Base-by-base conservation (phyloP, 1,140 invertebrate species). In the Zaprionus ornatus region DNA sequence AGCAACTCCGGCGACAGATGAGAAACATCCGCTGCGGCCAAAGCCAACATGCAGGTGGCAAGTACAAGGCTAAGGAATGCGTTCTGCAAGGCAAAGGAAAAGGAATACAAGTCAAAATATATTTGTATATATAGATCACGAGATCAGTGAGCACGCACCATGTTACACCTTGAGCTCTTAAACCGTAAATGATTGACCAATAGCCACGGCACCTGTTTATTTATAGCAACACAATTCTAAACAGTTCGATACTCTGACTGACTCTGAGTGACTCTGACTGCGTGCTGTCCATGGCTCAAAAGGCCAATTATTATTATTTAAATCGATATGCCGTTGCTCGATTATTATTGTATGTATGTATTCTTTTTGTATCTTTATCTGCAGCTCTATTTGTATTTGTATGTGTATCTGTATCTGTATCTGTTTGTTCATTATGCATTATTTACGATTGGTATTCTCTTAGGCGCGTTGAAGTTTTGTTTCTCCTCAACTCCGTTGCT, bases 271-370 rank as follows among this genome's bases (percentile, higher is more conserved):
- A 63, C 68, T 74, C n/a, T 7, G 40, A 9, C 7, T 17, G 40
- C 3, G n/a, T 45, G 37, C 6, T 17, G 85, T 88, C 82, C 85
- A 73, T 90, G 85, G 85, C 85, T 76, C 54, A 77, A 79, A 88
- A 88, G 81, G 85, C 85, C 85, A 88, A 88, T 88, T 85, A 90
- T 90, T 90, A 90, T 90, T 88, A 90, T 90, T 90, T 90, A 90
- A 90, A 90, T 90, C 85, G 85, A 84, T 84, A 65, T 68, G 65
- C 71, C 70, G 65, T 65, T 74, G 63, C 77, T 80, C 50, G 40
- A 73, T 59, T 59, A 63, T 74, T 67, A 55, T 70, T 63, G 21
- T 72, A 79, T 82, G 21, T 61, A 65, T 25, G 37, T 57, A 65
- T 73, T 73, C 42, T 70, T 60, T 60, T 21, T 72, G 19, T 77